Conservation (phyloP, 2,888 invertebrate genomes). For the Chouioia cunea region DNA sequence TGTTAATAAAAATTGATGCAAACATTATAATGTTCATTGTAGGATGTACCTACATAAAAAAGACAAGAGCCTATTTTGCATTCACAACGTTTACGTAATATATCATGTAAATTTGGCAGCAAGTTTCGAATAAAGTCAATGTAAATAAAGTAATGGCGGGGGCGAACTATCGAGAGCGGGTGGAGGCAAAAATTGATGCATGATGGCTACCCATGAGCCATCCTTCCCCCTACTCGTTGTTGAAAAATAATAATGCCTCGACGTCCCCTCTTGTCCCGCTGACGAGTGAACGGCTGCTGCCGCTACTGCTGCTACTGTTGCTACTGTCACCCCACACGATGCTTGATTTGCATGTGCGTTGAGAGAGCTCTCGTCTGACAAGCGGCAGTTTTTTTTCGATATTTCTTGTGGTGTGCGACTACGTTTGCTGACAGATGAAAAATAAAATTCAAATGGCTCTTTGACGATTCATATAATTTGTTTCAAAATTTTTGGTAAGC, state of each 20-base stretch:
- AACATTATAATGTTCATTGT: no score
- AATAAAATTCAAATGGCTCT: not conserved
- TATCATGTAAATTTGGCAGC: conserved; percentile 40
- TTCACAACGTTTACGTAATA: not conserved
- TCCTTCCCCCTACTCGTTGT: conserved; percentile 49
- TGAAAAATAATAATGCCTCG: conserved; percentile 52
- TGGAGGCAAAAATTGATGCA: conserved; percentile 49
- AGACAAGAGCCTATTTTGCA: conserved; percentile 27
- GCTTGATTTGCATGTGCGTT: conserved; percentile 51
- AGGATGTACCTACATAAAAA: no score
- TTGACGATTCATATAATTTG: conserved; percentile 23
- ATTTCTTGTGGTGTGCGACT: conserved; percentile 12
- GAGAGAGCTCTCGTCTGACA: conserved; percentile 26
- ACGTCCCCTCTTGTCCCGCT: conserved; percentile 20
- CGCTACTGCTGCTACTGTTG: conserved; percentile 9
- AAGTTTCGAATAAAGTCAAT: conserved; percentile 40
- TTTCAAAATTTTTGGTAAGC: no score
- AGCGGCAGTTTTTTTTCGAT: conserved; percentile 42
- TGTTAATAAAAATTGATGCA: no score
- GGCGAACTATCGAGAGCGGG: conserved; percentile 25
- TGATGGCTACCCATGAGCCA: conserved; percentile 55
- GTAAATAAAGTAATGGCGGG: conserved; percentile 47
- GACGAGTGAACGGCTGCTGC: conserved; percentile 38
- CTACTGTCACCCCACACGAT: conserved; percentile 51
- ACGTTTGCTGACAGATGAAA: conserved; percentile 14